phyloP scores from a whole-genome alignment of 1,140 invertebrate genomes.

The Diuraphis noxia region DNA sequence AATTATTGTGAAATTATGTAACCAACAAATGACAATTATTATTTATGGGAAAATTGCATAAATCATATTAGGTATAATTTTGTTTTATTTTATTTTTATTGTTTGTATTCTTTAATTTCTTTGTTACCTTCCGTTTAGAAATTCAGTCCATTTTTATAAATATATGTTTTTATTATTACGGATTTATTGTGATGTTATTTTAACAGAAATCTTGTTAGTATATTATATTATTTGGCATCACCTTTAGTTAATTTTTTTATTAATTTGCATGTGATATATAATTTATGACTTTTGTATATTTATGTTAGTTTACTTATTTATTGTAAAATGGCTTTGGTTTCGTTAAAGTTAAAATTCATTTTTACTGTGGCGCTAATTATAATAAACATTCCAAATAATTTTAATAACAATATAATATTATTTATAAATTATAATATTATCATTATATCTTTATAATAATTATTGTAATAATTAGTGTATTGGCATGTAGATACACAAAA shows the following conservation, averaged over 20 bases:
- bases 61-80: background rate
- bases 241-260: slow-evolving; percentile 19
- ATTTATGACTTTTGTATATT: slow-evolving; percentile 41
- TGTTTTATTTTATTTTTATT: slow-evolving; percentile 5
- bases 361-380: background rate
- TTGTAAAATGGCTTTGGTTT: slow-evolving; percentile 43
- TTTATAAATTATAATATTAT: slow-evolving; percentile 36
- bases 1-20: background rate
- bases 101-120: background rate
- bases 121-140: slow-evolving; percentile 37
- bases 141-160: slow-evolving; percentile 37
- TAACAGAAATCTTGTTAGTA: slow-evolving; percentile 29
- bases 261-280: slow-evolving; percentile 50
- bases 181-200: slow-evolving; percentile 42
- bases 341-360: slow-evolving; percentile 34
- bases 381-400: slow-evolving; percentile 42
- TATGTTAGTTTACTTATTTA: slow-evolving; percentile 38
- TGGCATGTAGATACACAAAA: slow-evolving; percentile 21
- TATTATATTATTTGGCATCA: slow-evolving; percentile 4
- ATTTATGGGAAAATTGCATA: background rate
- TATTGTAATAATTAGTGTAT: slow-evolving; percentile 34
- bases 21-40: background rate
- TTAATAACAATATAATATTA: slow-evolving; percentile 8
- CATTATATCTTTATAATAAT: slow-evolving; percentile 11
- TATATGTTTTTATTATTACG: slow-evolving; percentile 23